Percentiles rank a stretch among this genome's conserved stretches.
Evolutionary conservation across 1,140 invertebrate species (phyloP).

Genomic region (Harlomillsia oculata): DNA sequence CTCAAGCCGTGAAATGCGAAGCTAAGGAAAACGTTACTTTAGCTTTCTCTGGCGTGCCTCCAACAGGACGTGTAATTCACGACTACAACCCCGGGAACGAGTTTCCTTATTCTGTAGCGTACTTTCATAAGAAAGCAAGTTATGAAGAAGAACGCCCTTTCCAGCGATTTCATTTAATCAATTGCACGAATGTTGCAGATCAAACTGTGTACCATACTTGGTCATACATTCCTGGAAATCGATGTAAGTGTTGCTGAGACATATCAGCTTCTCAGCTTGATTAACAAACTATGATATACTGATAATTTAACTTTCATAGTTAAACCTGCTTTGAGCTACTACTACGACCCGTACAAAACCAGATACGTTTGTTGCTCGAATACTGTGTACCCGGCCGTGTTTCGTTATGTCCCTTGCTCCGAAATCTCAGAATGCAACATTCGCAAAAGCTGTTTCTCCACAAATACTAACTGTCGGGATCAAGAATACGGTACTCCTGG

Average conservation of each 20-base stretch:
- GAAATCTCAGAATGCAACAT: constrained; percentile 14
- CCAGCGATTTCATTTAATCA: constrained; percentile 8
- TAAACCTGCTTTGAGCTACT: constrained; percentile 7
- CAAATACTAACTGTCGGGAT: not conserved
- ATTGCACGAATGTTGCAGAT: constrained; percentile 5
- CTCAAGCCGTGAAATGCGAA: constrained; percentile 18
- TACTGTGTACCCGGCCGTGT: not conserved
- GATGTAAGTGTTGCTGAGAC: not conserved
- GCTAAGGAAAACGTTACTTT: constrained; percentile 17
- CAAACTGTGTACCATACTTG: not conserved
- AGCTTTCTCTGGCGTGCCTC: not conserved
- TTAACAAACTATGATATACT: not conserved
- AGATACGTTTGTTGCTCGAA: constrained; percentile 16
- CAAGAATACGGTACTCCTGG: not conserved
- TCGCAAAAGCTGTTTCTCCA: constrained; percentile 2
- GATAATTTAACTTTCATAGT: not conserved
- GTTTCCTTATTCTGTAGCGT: constrained; percentile 13
- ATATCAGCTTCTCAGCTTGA: not conserved
- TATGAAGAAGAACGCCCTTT: not conserved
- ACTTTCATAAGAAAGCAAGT: not conserved
- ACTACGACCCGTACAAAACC: constrained; percentile 11
- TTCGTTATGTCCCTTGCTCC: constrained; percentile 9
- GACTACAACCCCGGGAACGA: constrained; percentile 1
- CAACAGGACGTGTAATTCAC: not conserved
- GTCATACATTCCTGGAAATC: constrained; percentile 17